Conservation (phyloP, 2,113 vertebrate genomes). For the Tylochromis polylepis region DNA sequence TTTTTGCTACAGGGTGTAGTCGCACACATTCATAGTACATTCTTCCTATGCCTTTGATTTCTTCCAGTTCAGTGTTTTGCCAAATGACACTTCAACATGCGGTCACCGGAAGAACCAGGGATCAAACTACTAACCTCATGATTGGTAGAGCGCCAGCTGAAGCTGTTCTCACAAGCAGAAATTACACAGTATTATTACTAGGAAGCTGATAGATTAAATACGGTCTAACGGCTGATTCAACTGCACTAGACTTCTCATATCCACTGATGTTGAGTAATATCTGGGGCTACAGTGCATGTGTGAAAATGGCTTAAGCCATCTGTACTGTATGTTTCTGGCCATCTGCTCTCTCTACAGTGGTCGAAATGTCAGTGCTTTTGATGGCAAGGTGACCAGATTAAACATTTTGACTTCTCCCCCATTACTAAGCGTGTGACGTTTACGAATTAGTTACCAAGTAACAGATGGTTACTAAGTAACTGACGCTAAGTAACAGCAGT, state of each 20-base stretch:
- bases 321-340: neutral
- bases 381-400: conserved; percentile 17
- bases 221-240: neutral
- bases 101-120: neutral
- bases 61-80: neutral
- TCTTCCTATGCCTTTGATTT: neutral
- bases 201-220: neutral
- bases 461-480: conserved; percentile 14
- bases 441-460: neutral
- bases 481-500: neutral
- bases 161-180: neutral
- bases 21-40: neutral
- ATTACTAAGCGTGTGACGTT: neutral
- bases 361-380: conserved; percentile 1
- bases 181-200: neutral
- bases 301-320: neutral
- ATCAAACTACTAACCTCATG: neutral
- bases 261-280: neutral
- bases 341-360: conserved; percentile 35
- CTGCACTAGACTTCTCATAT: neutral
- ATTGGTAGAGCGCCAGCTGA: neutral
- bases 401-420: neutral
- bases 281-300: neutral
- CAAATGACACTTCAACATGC: neutral
- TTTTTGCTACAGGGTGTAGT: neutral